phyloP scores from a whole-genome alignment of 2,888 invertebrate genomes.

The Trissolcus brochymenae region DNA sequence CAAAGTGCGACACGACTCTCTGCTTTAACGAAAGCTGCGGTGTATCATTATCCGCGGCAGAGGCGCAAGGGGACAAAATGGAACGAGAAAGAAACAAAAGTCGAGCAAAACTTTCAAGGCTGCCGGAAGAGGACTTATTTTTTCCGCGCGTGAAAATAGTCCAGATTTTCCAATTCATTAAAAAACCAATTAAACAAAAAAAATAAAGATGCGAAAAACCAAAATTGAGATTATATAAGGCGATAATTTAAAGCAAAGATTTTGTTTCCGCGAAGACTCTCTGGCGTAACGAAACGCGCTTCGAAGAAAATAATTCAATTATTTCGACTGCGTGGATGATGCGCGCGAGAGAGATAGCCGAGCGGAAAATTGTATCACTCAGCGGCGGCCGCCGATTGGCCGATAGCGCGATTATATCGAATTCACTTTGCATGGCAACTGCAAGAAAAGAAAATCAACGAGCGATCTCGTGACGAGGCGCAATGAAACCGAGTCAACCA shows the following conservation, averaged over 20 bases:
- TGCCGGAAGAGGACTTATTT: constrained; percentile 44
- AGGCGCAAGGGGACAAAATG: constrained; percentile 2
- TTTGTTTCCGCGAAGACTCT: constrained; percentile 36
- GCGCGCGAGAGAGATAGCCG: constrained; percentile 7
- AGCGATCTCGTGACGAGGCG: constrained; percentile 47
- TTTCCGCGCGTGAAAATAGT: constrained; percentile 21
- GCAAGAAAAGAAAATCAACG: constrained; percentile 34
- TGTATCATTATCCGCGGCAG: constrained; percentile 64
- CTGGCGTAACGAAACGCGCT: constrained; percentile 33
- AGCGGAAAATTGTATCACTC: constrained; percentile 31
- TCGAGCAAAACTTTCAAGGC: constrained; percentile 48
- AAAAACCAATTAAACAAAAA: background rate
- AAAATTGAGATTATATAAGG: background rate
- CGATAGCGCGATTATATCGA: constrained; percentile 18
- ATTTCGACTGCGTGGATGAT: constrained; percentile 16
- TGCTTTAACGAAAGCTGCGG: constrained; percentile 65
- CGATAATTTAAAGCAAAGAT: no score
- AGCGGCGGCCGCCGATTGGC: constrained; percentile 13
- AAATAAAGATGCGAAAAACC: background rate
- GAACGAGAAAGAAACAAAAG: constrained; percentile 44
- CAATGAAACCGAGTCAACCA: constrained; percentile 40
- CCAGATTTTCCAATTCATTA: constrained; percentile 10
- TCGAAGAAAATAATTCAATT: constrained; percentile 52
- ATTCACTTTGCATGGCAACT: constrained; percentile 40
- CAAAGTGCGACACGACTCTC: constrained; percentile 66